These are phyloP conservation scores for Phrixothrix hirtus DNA, from an alignment of 2,888 invertebrate species.

Conservation along the genomic window DNA sequence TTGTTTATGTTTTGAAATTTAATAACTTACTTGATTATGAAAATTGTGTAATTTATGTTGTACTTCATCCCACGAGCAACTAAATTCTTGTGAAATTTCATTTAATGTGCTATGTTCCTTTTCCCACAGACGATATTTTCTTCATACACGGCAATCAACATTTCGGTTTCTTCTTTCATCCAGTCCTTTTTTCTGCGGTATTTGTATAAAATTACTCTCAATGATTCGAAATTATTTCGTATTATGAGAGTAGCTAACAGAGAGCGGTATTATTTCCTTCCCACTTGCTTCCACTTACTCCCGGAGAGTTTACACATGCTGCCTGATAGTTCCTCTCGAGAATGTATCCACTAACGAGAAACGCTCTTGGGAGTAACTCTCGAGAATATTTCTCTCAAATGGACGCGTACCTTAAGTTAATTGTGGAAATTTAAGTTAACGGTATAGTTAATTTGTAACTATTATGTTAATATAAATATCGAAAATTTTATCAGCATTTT, in stretches of 20 bases:
- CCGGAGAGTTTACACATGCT: neutral
- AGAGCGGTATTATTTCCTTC: neutral
- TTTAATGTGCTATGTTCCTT: neutral
- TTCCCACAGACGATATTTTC: neutral
- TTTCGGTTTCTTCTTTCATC: neutral
- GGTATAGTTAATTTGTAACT: too few relatives aligned
- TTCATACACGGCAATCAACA: neutral
- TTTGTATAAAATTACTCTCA: neutral
- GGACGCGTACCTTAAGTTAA: conserved; percentile 2
- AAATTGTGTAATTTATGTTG: neutral
- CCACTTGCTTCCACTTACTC: neutral
- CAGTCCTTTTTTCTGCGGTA: neutral
- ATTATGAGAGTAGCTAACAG: neutral
- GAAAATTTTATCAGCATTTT: too few relatives aligned
- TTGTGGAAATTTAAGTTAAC: too few relatives aligned
- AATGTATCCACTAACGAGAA: conserved; percentile 7
- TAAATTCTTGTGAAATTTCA: neutral
- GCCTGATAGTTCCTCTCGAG: conserved; percentile 2
- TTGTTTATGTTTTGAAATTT: too few relatives aligned
- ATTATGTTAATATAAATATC: too few relatives aligned
- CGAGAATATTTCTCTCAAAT: conserved; percentile 11
- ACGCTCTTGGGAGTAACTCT: conserved; percentile 5
- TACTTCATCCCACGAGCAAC: neutral
- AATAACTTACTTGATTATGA: neutral
- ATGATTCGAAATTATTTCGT: neutral